These are phyloP conservation scores for Zalophus californianus DNA, from an alignment of 2,797 vertebrate genomes.

Conservation along the genomic window DNA sequence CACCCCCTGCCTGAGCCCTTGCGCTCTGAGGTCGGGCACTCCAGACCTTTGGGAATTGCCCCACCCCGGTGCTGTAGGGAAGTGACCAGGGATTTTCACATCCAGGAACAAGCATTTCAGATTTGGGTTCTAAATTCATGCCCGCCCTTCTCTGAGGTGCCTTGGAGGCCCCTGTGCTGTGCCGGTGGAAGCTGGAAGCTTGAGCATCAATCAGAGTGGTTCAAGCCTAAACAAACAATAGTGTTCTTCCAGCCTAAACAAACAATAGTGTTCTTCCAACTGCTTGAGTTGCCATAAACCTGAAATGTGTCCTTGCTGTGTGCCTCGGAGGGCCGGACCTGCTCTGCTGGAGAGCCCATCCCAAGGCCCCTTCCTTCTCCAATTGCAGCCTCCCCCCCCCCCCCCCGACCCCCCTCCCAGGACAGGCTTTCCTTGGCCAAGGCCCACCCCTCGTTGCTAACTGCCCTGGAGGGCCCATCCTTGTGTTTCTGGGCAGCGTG, in stretches of 20 bases:
- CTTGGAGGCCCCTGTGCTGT: neutral
- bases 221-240: neutral
- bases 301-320: slow-evolving; percentile 66
- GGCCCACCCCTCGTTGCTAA: neutral
- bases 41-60: neutral
- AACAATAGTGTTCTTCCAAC: neutral
- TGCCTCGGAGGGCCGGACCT: neutral
- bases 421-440: slow-evolving; percentile 83
- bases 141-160: slow-evolving; percentile 42
- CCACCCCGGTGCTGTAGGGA: neutral
- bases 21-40: accelerated
- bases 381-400: neutral
- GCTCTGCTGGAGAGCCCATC: neutral
- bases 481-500: neutral
- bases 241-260: neutral
- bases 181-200: neutral
- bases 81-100: slow-evolving; percentile 33
- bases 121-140: slow-evolving; percentile 58
- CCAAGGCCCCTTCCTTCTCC: neutral
- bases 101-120: slow-evolving; percentile 23
- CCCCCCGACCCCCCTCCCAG: neutral
- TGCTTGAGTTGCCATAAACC: slow-evolving; percentile 54
- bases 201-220: neutral
- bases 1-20: neutral
- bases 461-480: neutral